A percentile compares a stretch with the other conserved stretches of the same genome.
Conservation (phyloP, 1,140 invertebrate species). For the Cherax destructor region DNA sequence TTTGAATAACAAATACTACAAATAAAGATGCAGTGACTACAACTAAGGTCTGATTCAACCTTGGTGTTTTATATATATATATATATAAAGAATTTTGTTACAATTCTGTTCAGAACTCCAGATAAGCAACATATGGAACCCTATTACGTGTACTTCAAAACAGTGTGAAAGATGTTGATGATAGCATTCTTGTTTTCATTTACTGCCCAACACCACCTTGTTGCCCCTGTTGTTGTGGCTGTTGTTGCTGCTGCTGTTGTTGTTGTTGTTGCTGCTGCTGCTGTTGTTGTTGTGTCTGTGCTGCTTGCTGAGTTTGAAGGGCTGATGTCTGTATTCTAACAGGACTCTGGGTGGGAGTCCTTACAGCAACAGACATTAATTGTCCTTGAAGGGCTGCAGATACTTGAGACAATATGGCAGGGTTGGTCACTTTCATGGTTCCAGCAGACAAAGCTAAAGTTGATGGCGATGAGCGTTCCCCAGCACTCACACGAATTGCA, state of each 20-base stretch:
- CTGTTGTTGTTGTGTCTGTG: constrained; percentile 51
- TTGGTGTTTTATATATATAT: not conserved
- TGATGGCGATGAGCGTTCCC: constrained; percentile 50
- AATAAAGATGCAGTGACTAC: not conserved
- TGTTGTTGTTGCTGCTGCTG: constrained; percentile 22
- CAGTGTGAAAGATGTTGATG: not conserved
- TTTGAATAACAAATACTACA: not conserved
- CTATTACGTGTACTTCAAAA: not conserved
- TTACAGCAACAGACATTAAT: constrained; percentile 62
- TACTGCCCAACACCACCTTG: constrained; percentile 49
- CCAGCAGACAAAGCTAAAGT: constrained; percentile 34
- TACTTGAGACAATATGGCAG: constrained; percentile 30
- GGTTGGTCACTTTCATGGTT: constrained; percentile 54
- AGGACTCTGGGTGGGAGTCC: constrained; percentile 54
- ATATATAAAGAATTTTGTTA: not conserved
- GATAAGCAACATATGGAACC: not conserved
- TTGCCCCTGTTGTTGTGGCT: constrained; percentile 2
- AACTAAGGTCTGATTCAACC: not conserved
- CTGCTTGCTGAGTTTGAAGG: constrained; percentile 51
- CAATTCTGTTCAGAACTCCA: not conserved
- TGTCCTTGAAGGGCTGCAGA: constrained; percentile 38
- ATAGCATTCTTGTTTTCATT: not conserved
- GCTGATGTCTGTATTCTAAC: constrained; percentile 67
- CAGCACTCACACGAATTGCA: constrained; percentile 59
- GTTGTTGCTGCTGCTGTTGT: constrained; percentile 25